These are phyloP conservation scores for Tychaedon coryphoeus DNA, from an alignment of 2,113 vertebrate species.

Conservation along the genomic window DNA sequence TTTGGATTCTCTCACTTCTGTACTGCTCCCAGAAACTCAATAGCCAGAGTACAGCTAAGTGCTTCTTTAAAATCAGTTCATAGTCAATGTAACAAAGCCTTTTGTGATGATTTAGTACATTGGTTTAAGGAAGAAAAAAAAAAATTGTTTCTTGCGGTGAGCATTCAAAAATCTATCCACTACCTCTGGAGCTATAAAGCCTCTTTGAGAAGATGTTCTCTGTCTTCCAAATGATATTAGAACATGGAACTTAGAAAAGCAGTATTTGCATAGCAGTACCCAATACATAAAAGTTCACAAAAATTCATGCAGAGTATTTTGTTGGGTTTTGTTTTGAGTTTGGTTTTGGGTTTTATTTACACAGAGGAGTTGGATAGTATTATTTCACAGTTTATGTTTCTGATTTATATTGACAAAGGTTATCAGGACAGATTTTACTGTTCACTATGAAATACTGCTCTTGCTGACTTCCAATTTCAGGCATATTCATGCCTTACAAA, in stretches of 20 bases:
- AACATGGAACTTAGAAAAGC: background rate
- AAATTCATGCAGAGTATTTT: background rate
- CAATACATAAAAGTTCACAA: background rate
- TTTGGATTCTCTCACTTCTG: background rate
- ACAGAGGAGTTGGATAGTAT: background rate
- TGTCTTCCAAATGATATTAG: background rate
- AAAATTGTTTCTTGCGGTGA: background rate
- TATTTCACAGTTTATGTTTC: background rate
- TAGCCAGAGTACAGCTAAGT: background rate
- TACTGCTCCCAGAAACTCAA: background rate
- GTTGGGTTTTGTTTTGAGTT: background rate
- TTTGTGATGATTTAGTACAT: background rate
- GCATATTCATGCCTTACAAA: background rate
- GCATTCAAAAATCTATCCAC: background rate
- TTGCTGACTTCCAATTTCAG: background rate
- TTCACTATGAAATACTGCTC: background rate
- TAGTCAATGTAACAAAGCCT: background rate
- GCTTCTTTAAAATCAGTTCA: background rate
- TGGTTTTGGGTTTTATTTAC: background rate
- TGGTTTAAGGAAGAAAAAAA: background rate
- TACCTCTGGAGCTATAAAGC: background rate
- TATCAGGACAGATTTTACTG: background rate
- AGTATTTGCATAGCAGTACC: background rate
- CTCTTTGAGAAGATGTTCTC: background rate
- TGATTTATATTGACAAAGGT: background rate